Conservation (phyloP, 2,888 invertebrate genomes). For the Lasioglossum figueresi region DNA sequence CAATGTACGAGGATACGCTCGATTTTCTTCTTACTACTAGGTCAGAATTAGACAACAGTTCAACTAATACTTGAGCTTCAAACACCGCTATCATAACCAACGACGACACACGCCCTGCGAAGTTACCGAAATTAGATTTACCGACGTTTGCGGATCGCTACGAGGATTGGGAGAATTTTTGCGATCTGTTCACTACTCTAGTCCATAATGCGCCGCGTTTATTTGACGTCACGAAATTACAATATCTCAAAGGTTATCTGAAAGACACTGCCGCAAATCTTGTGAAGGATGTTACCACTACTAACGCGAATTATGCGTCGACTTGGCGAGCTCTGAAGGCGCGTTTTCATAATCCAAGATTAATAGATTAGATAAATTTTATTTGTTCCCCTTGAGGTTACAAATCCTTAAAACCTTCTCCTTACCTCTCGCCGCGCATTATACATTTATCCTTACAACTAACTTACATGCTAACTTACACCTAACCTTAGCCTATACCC, state of each 20-base stretch:
- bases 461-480: too few relatives aligned
- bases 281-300: neutral
- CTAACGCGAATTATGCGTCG: neutral
- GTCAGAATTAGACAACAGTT: neutral
- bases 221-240: neutral
- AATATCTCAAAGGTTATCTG: neutral
- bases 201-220: neutral
- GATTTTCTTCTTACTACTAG: neutral
- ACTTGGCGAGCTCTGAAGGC: too few relatives aligned
- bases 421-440: too few relatives aligned
- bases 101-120: neutral
- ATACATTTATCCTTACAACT: too few relatives aligned
- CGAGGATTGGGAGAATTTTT: conserved; percentile 5
- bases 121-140: neutral
- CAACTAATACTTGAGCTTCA: neutral
- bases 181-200: neutral
- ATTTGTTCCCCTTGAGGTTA: too few relatives aligned
- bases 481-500: too few relatives aligned
- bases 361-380: too few relatives aligned
- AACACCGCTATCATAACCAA: neutral
- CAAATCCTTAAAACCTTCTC: too few relatives aligned
- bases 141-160: neutral
- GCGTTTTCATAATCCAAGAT: too few relatives aligned
- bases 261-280: neutral
- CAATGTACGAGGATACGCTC: neutral